Evolutionary conservation across 1,140 invertebrate species (phyloP), one percentile per base, ranked within the genome.

Genomic region (Dreissena polymorpha): DNA sequence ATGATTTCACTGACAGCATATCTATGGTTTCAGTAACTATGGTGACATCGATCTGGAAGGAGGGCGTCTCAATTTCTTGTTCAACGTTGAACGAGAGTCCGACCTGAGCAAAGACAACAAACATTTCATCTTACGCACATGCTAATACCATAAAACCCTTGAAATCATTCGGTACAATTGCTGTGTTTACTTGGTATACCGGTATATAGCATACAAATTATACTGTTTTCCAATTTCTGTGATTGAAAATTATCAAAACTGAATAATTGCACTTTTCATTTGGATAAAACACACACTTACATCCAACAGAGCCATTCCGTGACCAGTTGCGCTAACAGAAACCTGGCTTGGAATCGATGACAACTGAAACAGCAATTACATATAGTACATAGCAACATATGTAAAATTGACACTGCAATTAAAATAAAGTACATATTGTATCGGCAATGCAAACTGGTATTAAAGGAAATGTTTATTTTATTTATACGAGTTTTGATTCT

Each of bases 291-390:
- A n/a, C 60, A n/a, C 21, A 84, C 81, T 87, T 86, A 93, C 95
- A 91, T 97, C 96, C 57, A 97, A 94, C 57, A 98, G 91, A 0
- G 95, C 97, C 87, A 98, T 95, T 68, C 98, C 98, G 63, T 94
- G 95, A 18, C 98, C 98, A 27, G 95, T 95, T 0, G 96, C 97
- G 39, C 95, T 94, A 14, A 97, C 94, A 49, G 74, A 82, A 0
- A 92, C 85, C 18, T 85, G 39, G 60, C 73, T 86, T 10, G 90
- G 89, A 49, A 94, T 94, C 10, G 91, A 88, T 0, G 95, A 94
- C 6, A 96, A 87, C 95, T 90, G 77, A 65, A 85, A 83, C 57
- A 50, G 80, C 23, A 76, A 69, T 23, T 29, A n/a, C n/a, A n/a
- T n/a, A n/a, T n/a, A 27, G 80, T 23, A 76, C 63, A 50, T 25